Conservation (phyloP, 1,140 invertebrate genomes). For the Lasioglossum baleicum region DNA sequence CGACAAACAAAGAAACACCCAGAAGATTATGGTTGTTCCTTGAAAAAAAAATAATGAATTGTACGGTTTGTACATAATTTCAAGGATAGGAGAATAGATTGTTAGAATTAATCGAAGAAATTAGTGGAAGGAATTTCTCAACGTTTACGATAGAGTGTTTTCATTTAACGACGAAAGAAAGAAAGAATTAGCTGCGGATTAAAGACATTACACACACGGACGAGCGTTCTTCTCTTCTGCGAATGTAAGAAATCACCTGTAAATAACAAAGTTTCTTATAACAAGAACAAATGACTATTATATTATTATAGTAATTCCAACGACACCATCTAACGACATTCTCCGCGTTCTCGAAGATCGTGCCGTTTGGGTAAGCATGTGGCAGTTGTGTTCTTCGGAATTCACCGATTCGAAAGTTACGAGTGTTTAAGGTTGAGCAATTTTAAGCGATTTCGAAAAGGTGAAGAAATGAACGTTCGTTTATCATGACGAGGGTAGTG, state of each 20-base stretch:
- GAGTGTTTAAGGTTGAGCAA: no score
- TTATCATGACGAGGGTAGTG: no score
- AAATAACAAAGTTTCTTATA: slow-evolving; percentile 59
- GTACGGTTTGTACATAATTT: no score
- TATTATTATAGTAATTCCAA: slow-evolving; percentile 47
- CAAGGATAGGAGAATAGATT: no score
- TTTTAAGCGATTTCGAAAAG: no score
- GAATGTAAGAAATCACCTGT: slow-evolving; percentile 50
- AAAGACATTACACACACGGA: slow-evolving; percentile 21
- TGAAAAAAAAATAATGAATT: no score
- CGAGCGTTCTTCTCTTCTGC: slow-evolving; percentile 65
- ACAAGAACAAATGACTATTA: slow-evolving; percentile 59
- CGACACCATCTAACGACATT: slow-evolving; percentile 28
- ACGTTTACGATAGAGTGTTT: slow-evolving; percentile 48
- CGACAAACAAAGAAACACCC: no score
- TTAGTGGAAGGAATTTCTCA: slow-evolving; percentile 50
- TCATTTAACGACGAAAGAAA: not conserved
- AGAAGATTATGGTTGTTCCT: no score
- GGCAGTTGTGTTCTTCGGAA: slow-evolving; percentile 40
- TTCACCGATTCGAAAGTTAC: no score
- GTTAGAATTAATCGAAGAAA: not conserved
- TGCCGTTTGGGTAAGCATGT: slow-evolving; percentile 43
- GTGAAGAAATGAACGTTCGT: no score
- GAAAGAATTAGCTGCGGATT: slow-evolving; percentile 6
- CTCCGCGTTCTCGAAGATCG: slow-evolving; percentile 24